These are phyloP conservation scores for Agrotis exclamationis DNA, from an alignment of 2,888 invertebrate genomes.

Conservation along the genomic window DNA sequence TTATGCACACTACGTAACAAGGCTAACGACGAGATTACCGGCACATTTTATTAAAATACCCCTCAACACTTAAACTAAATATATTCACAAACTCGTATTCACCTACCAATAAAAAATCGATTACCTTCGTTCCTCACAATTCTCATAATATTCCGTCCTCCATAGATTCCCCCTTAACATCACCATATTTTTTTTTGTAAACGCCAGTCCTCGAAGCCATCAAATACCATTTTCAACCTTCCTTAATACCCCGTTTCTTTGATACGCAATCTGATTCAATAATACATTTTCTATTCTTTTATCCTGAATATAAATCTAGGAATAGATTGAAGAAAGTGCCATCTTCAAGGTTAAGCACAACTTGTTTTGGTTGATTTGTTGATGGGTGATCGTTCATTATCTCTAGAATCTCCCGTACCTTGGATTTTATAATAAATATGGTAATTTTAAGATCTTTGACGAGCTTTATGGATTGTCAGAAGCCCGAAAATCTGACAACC, in stretches of 20 bases:
- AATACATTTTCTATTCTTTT: conserved; percentile 25
- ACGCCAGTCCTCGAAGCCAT: conserved; percentile 44
- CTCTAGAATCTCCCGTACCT: no score
- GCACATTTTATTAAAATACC: no score
- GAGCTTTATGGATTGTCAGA: background rate
- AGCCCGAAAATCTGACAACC: background rate
- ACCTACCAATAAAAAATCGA: conserved; percentile 6
- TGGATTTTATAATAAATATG: no score
- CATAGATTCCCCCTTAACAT: conserved; percentile 41
- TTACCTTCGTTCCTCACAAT: conserved; percentile 5
- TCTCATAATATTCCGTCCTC: conserved; percentile 20
- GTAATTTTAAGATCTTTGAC: background rate
- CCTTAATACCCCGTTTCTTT: conserved; percentile 29
- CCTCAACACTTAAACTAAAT: background rate
- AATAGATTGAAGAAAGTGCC: background rate
- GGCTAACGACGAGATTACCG: no score
- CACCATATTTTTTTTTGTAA: conserved; percentile 51
- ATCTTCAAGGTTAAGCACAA: background rate
- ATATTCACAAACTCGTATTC: conserved; percentile 13
- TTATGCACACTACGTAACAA: no score
- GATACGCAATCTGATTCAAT: conserved; percentile 32
- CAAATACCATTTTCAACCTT: conserved; percentile 49
- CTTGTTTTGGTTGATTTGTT: background rate
- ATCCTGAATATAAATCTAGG: conserved; percentile 23
- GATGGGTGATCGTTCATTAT: background rate